Percentiles rank a stretch among this genome's conserved stretches.
Conservation (phyloP, 2,797 vertebrate genomes). For the Danionella dracula region DNA sequence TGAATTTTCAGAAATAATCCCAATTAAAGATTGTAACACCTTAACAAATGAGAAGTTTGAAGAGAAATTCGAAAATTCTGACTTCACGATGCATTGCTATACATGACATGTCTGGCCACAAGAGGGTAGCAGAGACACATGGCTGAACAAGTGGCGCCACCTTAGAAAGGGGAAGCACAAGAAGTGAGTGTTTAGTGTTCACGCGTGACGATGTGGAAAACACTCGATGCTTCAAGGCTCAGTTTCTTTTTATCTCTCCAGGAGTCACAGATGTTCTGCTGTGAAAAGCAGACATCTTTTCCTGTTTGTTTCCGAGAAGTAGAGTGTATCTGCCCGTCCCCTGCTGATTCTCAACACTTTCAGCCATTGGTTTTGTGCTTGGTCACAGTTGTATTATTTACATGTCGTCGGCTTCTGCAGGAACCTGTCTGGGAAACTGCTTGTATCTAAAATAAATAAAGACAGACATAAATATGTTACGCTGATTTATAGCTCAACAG, state of each 20-base stretch:
- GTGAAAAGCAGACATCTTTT: conserved; percentile 7
- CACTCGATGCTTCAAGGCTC: conserved; percentile 18
- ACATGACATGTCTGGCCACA: conserved; percentile 38
- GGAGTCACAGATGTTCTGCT: conserved; percentile 19
- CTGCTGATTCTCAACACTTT: neutral
- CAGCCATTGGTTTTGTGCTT: too few relatives aligned
- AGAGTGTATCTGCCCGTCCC: neutral
- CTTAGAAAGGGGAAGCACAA: too few relatives aligned
- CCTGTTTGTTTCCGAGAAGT: neutral
- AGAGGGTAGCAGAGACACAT: conserved; percentile 58
- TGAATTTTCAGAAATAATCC: too few relatives aligned
- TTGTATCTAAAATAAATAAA: too few relatives aligned
- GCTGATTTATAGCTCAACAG: neutral
- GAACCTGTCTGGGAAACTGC: neutral
- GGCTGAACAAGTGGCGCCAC: conserved; percentile 17
- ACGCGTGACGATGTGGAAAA: conserved; percentile 55
- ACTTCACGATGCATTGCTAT: too few relatives aligned
- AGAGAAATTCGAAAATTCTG: too few relatives aligned
- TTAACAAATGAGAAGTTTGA: too few relatives aligned
- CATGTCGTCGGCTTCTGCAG: neutral
- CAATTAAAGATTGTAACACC: too few relatives aligned
- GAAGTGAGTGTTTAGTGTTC: too few relatives aligned
- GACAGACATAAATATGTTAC: neutral
- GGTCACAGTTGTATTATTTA: too few relatives aligned
- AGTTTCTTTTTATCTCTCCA: conserved; percentile 17